Evolutionary conservation across 2,113 vertebrate species (phyloP).

Genomic region (Lutjanus erythropterus): DNA sequence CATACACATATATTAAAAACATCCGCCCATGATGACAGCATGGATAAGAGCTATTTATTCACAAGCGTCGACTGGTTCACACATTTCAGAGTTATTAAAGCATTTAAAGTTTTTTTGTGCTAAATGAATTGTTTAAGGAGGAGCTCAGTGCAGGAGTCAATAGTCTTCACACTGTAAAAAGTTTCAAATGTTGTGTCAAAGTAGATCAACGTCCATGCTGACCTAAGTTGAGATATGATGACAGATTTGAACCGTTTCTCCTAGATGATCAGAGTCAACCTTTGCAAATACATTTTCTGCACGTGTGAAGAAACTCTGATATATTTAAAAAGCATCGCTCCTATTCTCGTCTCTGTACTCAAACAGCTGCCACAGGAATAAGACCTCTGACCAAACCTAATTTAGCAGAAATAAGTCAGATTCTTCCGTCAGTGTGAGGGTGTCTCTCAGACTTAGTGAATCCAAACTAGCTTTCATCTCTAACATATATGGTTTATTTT

Average conservation of each 20-base stretch:
- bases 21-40: neutral
- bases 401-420: neutral
- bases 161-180: neutral
- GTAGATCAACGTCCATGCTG: neutral
- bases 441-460: neutral
- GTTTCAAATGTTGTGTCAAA: neutral
- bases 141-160: neutral
- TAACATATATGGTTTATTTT: slow-evolving; percentile 8
- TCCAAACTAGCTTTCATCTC: slow-evolving; percentile 32
- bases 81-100: neutral
- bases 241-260: neutral
- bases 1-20: neutral
- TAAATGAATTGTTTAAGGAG: neutral
- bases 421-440: neutral
- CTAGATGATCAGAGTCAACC: neutral
- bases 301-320: neutral
- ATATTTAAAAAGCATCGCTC: neutral
- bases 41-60: neutral
- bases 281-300: neutral
- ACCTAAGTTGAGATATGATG: neutral
- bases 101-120: neutral
- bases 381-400: neutral
- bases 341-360: slow-evolving; percentile 1
- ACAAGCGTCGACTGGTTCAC: neutral
- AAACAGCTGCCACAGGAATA: neutral